phyloP scores from a whole-genome alignment of 2,113 vertebrate species.

The Perca fluviatilis region DNA sequence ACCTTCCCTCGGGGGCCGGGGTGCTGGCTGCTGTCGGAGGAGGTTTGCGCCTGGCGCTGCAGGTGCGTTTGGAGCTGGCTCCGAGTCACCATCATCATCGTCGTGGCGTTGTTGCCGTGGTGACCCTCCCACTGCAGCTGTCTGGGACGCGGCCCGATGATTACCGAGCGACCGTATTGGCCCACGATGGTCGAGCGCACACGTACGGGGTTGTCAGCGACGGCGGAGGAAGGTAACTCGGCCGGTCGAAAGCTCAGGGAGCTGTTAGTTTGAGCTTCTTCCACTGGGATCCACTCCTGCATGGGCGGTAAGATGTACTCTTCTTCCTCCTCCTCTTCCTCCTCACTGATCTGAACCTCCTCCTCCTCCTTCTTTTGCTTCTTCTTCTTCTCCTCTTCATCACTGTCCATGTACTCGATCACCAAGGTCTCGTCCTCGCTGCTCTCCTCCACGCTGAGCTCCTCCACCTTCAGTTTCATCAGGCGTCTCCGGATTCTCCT shows the following conservation, averaged over 20 bases:
- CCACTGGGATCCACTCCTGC: slow-evolving; percentile 86
- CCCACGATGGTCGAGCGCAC: slow-evolving; percentile 70
- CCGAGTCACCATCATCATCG: slow-evolving; percentile 60
- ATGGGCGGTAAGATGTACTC: slow-evolving; percentile 71
- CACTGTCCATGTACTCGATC: slow-evolving; percentile 68
- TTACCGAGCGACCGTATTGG: slow-evolving; percentile 26
- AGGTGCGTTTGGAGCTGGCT: slow-evolving; percentile 47
- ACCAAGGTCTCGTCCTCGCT: slow-evolving; percentile 20
- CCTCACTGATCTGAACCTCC: background rate
- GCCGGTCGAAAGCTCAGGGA: slow-evolving; percentile 40
- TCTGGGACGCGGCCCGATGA: slow-evolving; percentile 38
- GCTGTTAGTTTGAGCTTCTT: accelerated
- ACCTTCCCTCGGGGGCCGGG: background rate
- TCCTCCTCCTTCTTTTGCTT: background rate
- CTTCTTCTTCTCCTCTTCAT: slow-evolving; percentile 45
- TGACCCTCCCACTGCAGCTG: slow-evolving; percentile 20
- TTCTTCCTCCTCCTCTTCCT: background rate
- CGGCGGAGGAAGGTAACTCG: background rate
- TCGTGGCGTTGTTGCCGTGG: background rate
- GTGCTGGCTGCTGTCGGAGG: background rate
- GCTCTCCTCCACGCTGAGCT: slow-evolving; percentile 36
- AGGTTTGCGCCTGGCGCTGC: background rate
- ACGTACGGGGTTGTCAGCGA: accelerated
- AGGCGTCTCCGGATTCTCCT: slow-evolving; percentile 22
- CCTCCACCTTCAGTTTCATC: background rate